Conservation (phyloP, 2,797 vertebrate species). For the Tragelaphus eurycerus region DNA sequence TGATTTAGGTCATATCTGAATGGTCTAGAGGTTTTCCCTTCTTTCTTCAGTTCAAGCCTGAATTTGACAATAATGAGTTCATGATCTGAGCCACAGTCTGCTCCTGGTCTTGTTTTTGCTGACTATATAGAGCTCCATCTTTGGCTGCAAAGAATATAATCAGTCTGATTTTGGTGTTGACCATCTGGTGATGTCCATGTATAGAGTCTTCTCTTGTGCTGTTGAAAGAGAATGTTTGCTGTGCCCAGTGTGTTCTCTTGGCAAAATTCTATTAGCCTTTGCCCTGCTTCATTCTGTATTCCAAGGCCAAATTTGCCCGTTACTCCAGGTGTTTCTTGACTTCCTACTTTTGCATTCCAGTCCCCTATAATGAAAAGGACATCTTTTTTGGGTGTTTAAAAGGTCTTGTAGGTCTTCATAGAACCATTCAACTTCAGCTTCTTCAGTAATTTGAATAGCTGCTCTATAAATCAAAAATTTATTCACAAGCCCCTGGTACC, state of each 20-base stretch:
- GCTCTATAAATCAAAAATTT: background rate
- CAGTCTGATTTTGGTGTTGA: background rate
- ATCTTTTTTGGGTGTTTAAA: background rate
- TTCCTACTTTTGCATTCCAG: background rate
- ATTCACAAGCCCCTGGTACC: background rate
- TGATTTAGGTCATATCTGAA: background rate
- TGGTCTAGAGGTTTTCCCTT: background rate
- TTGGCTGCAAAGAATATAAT: background rate
- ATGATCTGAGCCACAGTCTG: background rate
- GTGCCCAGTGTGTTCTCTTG: background rate
- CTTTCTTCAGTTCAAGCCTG: background rate
- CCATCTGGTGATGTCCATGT: background rate
- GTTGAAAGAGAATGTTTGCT: background rate
- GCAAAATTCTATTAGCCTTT: background rate
- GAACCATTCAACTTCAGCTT: background rate
- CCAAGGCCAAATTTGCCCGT: background rate
- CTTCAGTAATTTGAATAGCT: constrained; percentile 11
- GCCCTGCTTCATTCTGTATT: background rate
- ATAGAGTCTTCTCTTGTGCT: background rate
- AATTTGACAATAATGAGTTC: background rate
- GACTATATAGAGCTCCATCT: background rate
- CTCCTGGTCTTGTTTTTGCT: background rate
- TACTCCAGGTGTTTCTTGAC: background rate
- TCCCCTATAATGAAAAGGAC: background rate
- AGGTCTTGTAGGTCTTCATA: background rate